A percentile compares a stretch with the other conserved stretches of the same genome.
Conservation (phyloP, 2,797 vertebrate genomes). For the Macropodus opercularis region DNA sequence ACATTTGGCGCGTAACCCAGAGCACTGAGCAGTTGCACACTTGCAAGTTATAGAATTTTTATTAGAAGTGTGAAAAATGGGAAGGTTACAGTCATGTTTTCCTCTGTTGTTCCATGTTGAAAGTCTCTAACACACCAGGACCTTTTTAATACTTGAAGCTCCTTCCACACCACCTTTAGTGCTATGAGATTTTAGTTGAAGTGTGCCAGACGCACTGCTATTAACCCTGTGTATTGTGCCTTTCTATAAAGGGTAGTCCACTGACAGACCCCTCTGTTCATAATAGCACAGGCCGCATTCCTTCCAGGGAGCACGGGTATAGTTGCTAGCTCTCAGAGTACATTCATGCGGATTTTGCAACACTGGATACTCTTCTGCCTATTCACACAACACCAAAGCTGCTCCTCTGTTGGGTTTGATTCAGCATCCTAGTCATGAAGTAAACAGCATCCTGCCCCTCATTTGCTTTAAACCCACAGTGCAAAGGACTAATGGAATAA, state of each 20-base stretch:
- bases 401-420: conserved; percentile 34
- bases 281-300: conserved; percentile 62
- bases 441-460: conserved; percentile 51
- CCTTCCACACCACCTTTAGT: conserved; percentile 66
- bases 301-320: conserved; percentile 61
- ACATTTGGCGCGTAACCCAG: conserved; percentile 58
- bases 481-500: conserved; percentile 50
- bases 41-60: conserved; percentile 67
- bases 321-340: conserved; percentile 62
- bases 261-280: conserved; percentile 68
- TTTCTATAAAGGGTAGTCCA: conserved; percentile 64
- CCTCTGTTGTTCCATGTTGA: conserved; percentile 53
- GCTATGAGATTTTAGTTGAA: conserved; percentile 57
- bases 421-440: conserved; percentile 45
- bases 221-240: conserved; percentile 74
- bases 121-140: conserved; percentile 56
- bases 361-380: conserved; percentile 59
- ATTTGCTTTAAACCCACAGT: conserved; percentile 21
- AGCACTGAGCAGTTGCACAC: conserved; percentile 31
- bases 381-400: conserved; percentile 41
- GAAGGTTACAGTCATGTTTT: conserved; percentile 60
- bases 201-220: conserved; percentile 72
- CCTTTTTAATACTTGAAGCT: conserved; percentile 63
- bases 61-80: conserved; percentile 38
- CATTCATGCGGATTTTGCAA: conserved; percentile 60